A percentile compares a stretch with the other conserved stretches of the same genome.
These are phyloP conservation scores for Macropis europaea DNA, from an alignment of 2,888 invertebrate genomes.

Conservation along the genomic window DNA sequence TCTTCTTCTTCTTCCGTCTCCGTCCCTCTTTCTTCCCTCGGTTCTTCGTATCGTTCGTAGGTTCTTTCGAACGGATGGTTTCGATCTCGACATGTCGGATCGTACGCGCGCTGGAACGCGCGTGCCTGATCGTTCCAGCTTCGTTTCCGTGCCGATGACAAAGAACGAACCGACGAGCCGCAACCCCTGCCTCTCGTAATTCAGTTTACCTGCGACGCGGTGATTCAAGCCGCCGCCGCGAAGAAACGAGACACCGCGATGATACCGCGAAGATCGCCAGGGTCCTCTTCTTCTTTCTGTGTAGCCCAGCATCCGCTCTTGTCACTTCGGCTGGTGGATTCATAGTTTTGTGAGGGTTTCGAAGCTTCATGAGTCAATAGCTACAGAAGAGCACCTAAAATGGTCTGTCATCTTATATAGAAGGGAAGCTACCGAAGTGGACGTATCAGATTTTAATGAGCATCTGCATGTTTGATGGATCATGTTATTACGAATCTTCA, in stretches of 20 bases:
- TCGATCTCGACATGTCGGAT: constrained; percentile 60
- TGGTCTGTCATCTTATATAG: no score
- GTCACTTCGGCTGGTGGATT: no score
- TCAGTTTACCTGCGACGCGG: constrained; percentile 58
- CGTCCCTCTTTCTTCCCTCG: background rate
- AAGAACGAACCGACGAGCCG: constrained; percentile 49
- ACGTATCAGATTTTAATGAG: no score
- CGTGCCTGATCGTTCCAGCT: constrained; percentile 60
- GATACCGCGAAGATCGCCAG: constrained; percentile 21
- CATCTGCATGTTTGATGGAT: no score
- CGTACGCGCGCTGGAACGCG: constrained; percentile 60
- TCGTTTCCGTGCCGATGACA: constrained; percentile 58
- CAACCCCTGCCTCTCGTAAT: constrained; percentile 53
- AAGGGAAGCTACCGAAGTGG: no score
- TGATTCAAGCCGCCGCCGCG: constrained; percentile 52
- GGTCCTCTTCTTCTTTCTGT: no score
- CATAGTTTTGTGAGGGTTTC: no score
- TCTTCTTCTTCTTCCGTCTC: background rate
- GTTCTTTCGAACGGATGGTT: constrained; percentile 39
- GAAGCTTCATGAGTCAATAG: no score
- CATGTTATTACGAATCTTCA: no score
- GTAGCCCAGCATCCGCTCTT: no score
- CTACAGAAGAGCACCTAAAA: no score
- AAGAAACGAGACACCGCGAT: constrained; percentile 22
- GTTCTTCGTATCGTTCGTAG: constrained; percentile 7